These are phyloP conservation scores for Poecilobothrus nobilitatus DNA, from an alignment of 2,888 invertebrate species.

Conservation along the genomic window DNA sequence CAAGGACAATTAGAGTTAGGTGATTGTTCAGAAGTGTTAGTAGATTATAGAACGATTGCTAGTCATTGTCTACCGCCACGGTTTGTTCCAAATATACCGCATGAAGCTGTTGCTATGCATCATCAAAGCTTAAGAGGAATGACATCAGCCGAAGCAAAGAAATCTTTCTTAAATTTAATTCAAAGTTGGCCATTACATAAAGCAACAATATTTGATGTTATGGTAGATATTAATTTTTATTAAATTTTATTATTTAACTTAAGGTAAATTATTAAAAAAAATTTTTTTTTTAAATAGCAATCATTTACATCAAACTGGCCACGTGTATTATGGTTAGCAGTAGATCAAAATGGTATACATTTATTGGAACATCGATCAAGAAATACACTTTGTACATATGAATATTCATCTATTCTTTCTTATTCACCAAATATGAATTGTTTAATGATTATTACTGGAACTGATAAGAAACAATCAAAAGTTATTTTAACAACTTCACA, in stretches of 20 bases:
- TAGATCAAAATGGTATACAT: conserved; percentile 87
- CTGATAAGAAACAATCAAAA: conserved; percentile 85
- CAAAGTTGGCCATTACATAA: conserved; percentile 89
- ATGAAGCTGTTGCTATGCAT: conserved; percentile 80
- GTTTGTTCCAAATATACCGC: conserved; percentile 66
- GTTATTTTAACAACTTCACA: conserved; percentile 88
- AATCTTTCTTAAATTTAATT: conserved; percentile 84
- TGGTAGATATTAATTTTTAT: conserved; percentile 50
- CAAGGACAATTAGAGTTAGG: conserved; percentile 89
- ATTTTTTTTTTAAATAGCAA: conserved; percentile 54
- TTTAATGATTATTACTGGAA: conserved; percentile 85
- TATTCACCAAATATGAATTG: conserved; percentile 89
- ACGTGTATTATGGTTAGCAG: conserved; percentile 82
- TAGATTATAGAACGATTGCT: conserved; percentile 61
- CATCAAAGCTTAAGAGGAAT: conserved; percentile 86
- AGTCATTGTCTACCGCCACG: conserved; percentile 76
- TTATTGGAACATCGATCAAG: conserved; percentile 80
- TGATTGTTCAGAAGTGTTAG: conserved; percentile 62
- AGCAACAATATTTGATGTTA: conserved; percentile 90
- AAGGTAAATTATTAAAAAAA: background rate
- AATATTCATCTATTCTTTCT: conserved; percentile 79
- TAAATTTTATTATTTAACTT: conserved; percentile 1
- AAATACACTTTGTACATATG: conserved; percentile 82
- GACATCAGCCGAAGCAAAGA: conserved; percentile 77
- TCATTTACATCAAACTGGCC: conserved; percentile 95